Base-by-base conservation (phyloP, 2,113 vertebrate genomes). In the Bufo bufo region DNA sequence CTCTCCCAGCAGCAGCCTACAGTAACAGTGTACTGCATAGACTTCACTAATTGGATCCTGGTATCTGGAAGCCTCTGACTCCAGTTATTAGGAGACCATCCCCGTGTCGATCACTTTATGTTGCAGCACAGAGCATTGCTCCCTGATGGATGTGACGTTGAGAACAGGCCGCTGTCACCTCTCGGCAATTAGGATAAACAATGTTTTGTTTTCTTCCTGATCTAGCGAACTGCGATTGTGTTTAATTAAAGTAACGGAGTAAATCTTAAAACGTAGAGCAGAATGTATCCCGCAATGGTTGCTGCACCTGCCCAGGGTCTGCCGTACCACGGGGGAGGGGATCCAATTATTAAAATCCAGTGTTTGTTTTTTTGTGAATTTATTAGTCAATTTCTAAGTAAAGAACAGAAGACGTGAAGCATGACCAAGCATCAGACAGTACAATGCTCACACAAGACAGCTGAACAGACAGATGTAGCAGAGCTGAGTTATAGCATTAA, bases 241-340 rank as follows among this genome's bases (percentile, higher is more conserved):
- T 85, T 85, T 85, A 85, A 85, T 85, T 77, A 85, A 77, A 75
- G 52, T 8, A 45, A 33, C 23, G 4, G 43, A 65, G 58, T 82
- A 65, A 65, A 63, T 65, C 80, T 58, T 79, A 14, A 16, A 23
- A 56, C 58, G 52, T 33, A 4, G 77, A 49, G 12, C 23, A 58
- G 14, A 58, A 79, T 33, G 54, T 79, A 79, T 58, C 77, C 77
- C 43, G 54, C 58, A 79, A 79, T 79, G 12, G n/a, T n/a, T 45
- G 43, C 69, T 13, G 69, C 69, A 72, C 33, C 66, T 71, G 66
- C 19, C 66, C 33, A 13, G 69, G 33, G 43, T 45, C 13, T 19
- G 69, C 69, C 6, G 69, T 45, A 72, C 14, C 12, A 16, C 20
- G 11, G 69, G 69, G 66, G 23, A 71, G 23, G 69, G 69, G 69